Evolutionary conservation across 2,888 invertebrate species (phyloP).

Genomic region (Anthophora plumipes): DNA sequence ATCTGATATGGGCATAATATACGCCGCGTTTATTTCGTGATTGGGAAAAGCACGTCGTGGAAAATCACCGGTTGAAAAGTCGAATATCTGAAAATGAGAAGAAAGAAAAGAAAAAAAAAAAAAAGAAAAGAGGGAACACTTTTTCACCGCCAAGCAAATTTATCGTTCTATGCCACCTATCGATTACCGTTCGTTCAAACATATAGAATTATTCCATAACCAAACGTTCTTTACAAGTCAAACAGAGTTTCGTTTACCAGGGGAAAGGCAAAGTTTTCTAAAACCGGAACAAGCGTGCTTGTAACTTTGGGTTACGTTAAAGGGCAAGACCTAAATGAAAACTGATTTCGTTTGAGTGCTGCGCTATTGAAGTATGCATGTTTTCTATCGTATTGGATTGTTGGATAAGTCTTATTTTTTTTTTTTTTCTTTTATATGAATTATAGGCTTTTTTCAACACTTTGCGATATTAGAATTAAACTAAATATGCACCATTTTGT

Average conservation of each 20-base stretch:
- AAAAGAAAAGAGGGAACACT: neutral
- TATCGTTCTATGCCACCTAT: neutral
- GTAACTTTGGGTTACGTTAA: conserved; percentile 4
- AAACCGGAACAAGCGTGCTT: conserved; percentile 4
- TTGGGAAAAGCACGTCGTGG: neutral
- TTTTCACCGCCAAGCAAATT: neutral
- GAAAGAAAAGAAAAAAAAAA: neutral
- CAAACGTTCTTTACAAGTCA: conserved; percentile 22
- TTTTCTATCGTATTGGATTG: no score
- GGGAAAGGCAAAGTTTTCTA: neutral
- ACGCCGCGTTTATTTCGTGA: neutral
- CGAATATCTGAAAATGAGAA: neutral
- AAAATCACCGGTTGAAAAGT: no score
- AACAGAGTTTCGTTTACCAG: conserved; percentile 8
- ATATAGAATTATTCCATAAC: neutral
- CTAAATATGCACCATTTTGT: no score
- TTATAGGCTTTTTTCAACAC: no score
- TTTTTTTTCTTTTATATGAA: no score
- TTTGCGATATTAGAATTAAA: no score
- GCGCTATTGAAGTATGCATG: neutral
- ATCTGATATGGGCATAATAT: neutral
- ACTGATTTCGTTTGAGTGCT: neutral
- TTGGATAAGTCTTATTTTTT: no score
- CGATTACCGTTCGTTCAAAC: conserved; percentile 27
- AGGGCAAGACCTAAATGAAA: neutral